Evolutionary conservation across 1,140 invertebrate genomes (phyloP).

Genomic region (Amyelois transitella): DNA sequence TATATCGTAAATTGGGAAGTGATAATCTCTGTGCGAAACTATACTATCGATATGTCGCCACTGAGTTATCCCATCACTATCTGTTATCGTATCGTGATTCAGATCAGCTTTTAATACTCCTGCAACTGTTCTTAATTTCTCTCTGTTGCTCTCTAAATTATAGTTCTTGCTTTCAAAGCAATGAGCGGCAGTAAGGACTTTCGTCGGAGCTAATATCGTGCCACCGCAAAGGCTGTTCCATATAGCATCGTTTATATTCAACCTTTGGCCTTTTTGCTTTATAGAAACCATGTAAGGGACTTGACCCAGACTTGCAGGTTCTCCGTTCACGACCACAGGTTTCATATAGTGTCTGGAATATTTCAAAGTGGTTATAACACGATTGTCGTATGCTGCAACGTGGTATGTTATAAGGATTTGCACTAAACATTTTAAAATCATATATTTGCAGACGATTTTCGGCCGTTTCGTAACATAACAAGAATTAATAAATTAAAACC

Average conservation of each 20-base stretch:
- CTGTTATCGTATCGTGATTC: slow-evolving; percentile 22
- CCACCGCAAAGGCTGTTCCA: slow-evolving; percentile 48
- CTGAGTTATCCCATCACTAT: slow-evolving; percentile 27
- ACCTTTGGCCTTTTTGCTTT: slow-evolving; percentile 17
- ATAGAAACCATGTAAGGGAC: slow-evolving; percentile 26
- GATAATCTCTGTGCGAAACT: slow-evolving; percentile 26
- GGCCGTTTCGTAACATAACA: too few species aligned
- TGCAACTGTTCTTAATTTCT: slow-evolving; percentile 32
- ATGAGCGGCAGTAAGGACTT: slow-evolving; percentile 43
- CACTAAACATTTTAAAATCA: neutral
- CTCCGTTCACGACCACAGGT: slow-evolving; percentile 17
- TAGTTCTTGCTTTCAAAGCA: slow-evolving; percentile 45
- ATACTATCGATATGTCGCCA: slow-evolving; percentile 33
- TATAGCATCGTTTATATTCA: slow-evolving; percentile 10
- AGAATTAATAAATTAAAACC: too few species aligned
- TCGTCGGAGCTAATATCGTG: slow-evolving; percentile 34
- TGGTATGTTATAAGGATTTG: neutral
- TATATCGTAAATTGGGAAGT: slow-evolving; percentile 46
- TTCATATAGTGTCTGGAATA: slow-evolving; percentile 19
- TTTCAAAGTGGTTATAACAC: slow-evolving; percentile 24
- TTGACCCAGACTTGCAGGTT: slow-evolving; percentile 2
- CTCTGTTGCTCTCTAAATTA: slow-evolving; percentile 20
- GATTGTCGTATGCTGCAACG: neutral
- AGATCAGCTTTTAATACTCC: slow-evolving; percentile 30
- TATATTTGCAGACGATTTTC: too few species aligned